Evolutionary conservation across 2,888 invertebrate genomes (phyloP), one percentile per base, ranked within the genome.

Genomic region (Ormyrus nitidulus): DNA sequence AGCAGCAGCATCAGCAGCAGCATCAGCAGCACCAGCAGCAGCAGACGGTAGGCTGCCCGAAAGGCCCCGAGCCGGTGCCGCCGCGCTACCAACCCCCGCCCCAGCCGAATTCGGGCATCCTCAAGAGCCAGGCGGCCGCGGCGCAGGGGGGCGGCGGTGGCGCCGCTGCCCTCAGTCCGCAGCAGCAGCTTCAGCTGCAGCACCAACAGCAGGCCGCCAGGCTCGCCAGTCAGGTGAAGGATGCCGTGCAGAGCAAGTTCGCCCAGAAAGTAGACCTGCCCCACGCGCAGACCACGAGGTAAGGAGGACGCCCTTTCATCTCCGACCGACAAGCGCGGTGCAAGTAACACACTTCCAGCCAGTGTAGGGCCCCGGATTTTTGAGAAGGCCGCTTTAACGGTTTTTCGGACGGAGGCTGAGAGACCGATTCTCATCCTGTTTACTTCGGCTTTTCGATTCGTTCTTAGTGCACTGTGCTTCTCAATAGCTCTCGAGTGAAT

Each of bases 81-180:
- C 95, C 96, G 86, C 93, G 95, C 84, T 96, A 96, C 91, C 96
- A 96, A 89, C 95, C 95, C 86, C 95, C 95, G 84, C 91, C 92
- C 79, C 91, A 92, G 81, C 92, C 93, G 80, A 91, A 84, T 92
- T 92, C 93, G 82, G 94, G 94, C 82, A 93, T 94, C 87, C 91
- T 93, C 85, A 94, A 94, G 91, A 92, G 70, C 54, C 88, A 89
- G 82, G 58, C 88, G 88, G 53, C 87, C 89, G 56, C 87, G 6
- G 51, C 87, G 81, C 84, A 83, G 53, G 79, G 85, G 66, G 83
- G 83, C 73, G 77, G 83, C 82, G 82, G 81, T 79, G 51, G 86
- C 5, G 83, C 86, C 80, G 81, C 83, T 74, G 46, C 84, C 81
- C 84, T 87, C 81, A 84, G 79, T 77, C 85, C 85, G 19, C 86